Conservation (phyloP, 2,888 invertebrate genomes). For the Phyllotreta striolata region DNA sequence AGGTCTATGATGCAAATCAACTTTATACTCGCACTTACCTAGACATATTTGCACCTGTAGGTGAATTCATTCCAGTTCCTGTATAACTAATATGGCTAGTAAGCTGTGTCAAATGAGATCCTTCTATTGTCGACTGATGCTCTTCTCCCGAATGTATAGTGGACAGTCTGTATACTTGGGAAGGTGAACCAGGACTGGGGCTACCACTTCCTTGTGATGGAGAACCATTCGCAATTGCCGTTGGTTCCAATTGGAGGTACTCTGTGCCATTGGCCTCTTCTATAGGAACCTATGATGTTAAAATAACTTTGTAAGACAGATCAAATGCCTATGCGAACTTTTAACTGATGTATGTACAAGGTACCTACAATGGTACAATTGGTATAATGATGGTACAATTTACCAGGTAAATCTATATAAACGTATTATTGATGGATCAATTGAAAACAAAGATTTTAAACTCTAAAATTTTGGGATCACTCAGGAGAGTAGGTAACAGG, state of each 20-base stretch:
- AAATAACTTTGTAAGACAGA: not conserved
- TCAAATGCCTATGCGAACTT: no score
- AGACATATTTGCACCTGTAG: constrained; percentile 30
- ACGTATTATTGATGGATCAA: no score
- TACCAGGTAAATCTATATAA: no score
- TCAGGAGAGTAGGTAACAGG: no score
- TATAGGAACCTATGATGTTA: constrained; percentile 47
- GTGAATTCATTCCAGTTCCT: constrained; percentile 44
- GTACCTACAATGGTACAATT: no score
- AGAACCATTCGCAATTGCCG: constrained; percentile 51
- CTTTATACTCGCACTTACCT: no score
- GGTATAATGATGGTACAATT: no score
- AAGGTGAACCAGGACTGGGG: constrained; percentile 55
- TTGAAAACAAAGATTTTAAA: no score
- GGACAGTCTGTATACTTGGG: constrained; percentile 39
- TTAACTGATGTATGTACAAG: no score
- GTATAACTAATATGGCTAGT: constrained; percentile 59
- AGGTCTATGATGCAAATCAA: no score
- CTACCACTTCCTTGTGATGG: constrained; percentile 57
- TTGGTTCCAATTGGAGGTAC: constrained; percentile 55
- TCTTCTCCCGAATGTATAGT: constrained; percentile 47
- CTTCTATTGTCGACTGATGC: constrained; percentile 48
- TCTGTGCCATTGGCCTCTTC: constrained; percentile 54
- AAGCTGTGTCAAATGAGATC: constrained; percentile 56
- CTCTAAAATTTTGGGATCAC: no score